Conservation (phyloP, 2,888 invertebrate species). For the Dioctria linearis region DNA sequence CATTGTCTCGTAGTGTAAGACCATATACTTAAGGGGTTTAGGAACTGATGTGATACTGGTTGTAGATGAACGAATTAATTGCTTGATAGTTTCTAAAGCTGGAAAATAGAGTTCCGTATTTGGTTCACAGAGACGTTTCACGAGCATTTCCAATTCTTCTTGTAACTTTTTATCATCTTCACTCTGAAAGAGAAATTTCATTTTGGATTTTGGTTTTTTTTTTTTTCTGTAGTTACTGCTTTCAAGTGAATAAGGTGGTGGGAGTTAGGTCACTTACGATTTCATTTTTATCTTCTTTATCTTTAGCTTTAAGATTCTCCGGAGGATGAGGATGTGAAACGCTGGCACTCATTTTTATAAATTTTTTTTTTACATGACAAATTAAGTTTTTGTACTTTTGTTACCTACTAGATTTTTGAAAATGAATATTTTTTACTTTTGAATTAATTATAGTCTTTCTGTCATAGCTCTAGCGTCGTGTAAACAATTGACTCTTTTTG, state of each 20-base stretch:
- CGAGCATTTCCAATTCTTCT: constrained; percentile 88
- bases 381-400: neutral
- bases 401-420: too few relatives aligned
- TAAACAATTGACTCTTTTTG: too few relatives aligned
- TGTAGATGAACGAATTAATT: constrained; percentile 90
- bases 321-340: too few relatives aligned
- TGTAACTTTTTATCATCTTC: constrained; percentile 93
- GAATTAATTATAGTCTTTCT: too few relatives aligned
- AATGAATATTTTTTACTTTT: too few relatives aligned
- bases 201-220: too few relatives aligned
- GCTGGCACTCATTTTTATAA: too few relatives aligned
- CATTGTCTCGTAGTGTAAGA: constrained; percentile 86
- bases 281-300: neutral
- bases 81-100: constrained; percentile 86
- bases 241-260: neutral
- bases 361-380: neutral
- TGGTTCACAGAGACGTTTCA: constrained; percentile 75
- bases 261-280: neutral
- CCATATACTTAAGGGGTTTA: constrained; percentile 93
- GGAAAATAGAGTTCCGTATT: constrained; percentile 81
- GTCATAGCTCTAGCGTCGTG: too few relatives aligned
- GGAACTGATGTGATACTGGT: constrained; percentile 98
- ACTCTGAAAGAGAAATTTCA: constrained; percentile 17
- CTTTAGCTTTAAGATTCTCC: constrained; percentile 10
- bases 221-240: neutral